Conservation (phyloP, 2,113 vertebrate species). For the Notarius lentiginosus region DNA sequence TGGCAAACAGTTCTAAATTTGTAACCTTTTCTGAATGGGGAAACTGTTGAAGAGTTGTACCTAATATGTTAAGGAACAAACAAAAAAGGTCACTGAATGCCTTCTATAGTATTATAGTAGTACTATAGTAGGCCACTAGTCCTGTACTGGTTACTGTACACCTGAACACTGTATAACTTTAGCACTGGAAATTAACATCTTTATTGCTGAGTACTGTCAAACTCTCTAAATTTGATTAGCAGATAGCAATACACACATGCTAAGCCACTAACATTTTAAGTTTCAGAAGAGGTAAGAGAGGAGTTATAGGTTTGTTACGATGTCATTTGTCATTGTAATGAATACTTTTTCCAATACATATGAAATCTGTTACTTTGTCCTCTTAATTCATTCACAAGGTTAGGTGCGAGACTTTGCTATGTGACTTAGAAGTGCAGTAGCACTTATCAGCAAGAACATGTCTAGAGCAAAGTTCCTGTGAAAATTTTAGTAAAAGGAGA, state of each 20-base stretch:
- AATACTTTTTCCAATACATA: not conserved
- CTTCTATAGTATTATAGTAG: not conserved
- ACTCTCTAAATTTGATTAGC: not conserved
- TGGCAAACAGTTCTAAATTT: not conserved
- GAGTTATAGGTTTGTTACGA: not conserved
- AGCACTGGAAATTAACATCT: not conserved
- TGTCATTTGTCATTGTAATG: not conserved
- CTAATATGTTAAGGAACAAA: not conserved
- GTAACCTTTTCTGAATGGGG: not conserved
- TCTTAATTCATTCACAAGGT: not conserved
- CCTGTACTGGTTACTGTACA: not conserved
- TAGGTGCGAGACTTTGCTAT: not conserved
- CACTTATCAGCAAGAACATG: slow-evolving; percentile 8
- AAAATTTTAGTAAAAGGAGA: not conserved
- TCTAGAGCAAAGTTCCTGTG: slow-evolving; percentile 16
- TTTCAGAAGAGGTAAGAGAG: not conserved
- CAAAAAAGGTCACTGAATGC: not conserved
- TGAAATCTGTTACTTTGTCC: not conserved
- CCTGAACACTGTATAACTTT: not conserved
- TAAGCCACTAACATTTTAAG: not conserved
- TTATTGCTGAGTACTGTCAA: not conserved
- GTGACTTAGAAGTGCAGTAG: not conserved
- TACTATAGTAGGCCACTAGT: not conserved
- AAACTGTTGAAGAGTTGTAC: not conserved
- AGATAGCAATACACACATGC: not conserved